These are phyloP conservation scores for Agrenia bidenticulata DNA, from an alignment of 2,888 invertebrate species.

Conservation along the genomic window DNA sequence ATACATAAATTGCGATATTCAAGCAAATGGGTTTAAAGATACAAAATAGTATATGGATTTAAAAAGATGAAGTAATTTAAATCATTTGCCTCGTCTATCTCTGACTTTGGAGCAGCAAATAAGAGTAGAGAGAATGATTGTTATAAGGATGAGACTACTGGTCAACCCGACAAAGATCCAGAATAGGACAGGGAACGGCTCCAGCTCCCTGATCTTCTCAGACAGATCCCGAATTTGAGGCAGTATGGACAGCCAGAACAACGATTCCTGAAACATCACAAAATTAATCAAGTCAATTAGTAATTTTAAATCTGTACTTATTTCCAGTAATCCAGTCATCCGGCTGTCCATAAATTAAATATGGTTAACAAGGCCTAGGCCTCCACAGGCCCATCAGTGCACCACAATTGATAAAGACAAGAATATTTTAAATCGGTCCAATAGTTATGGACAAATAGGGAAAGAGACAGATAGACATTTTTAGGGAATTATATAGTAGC, in stretches of 20 bases:
- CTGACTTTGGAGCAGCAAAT: slow-evolving; percentile 16
- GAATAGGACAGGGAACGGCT: slow-evolving; percentile 41
- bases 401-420: too few relatives aligned
- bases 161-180: slow-evolving; percentile 40
- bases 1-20: too few relatives aligned
- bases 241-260: slow-evolving; percentile 42
- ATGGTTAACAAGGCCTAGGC: too few relatives aligned
- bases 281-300: too few relatives aligned
- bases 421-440: too few relatives aligned
- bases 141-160: slow-evolving; percentile 30
- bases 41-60: too few relatives aligned
- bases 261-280: slow-evolving; percentile 42
- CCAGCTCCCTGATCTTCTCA: slow-evolving; percentile 34
- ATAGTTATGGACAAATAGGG: too few relatives aligned
- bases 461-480: too few relatives aligned
- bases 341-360: too few relatives aligned
- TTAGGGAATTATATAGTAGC: neutral
- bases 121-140: slow-evolving; percentile 28
- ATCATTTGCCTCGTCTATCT: neutral
- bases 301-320: slow-evolving; percentile 6
- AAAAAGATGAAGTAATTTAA: neutral
- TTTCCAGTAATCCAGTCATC: neutral
- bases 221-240: slow-evolving; percentile 40
- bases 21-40: too few relatives aligned
- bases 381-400: too few relatives aligned